These are phyloP conservation scores for Melanotaenia nigrans DNA, from an alignment of 2,797 vertebrate genomes.

Conservation along the genomic window DNA sequence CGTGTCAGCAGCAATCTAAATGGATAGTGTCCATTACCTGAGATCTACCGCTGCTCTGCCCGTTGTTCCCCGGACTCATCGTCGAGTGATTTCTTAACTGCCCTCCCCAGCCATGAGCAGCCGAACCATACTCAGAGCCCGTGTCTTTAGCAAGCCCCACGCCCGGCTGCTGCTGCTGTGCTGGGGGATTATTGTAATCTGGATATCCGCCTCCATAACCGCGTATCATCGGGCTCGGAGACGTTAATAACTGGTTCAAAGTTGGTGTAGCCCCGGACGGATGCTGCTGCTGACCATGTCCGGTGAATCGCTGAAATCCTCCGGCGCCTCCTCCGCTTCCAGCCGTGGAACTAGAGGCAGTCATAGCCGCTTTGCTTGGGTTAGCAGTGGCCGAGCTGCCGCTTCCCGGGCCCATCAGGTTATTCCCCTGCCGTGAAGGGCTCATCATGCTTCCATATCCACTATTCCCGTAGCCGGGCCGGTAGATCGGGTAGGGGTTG, in stretches of 20 bases:
- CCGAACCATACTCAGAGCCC: conserved; percentile 86
- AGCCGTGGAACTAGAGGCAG: conserved; percentile 79
- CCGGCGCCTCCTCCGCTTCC: conserved; percentile 53
- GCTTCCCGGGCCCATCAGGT: conserved; percentile 79
- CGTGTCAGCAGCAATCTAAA: not conserved
- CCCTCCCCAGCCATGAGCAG: conserved; percentile 87
- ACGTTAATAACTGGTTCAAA: conserved; percentile 91
- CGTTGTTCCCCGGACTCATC: conserved; percentile 89
- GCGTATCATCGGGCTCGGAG: conserved; percentile 93
- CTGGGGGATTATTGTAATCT: conserved; percentile 85
- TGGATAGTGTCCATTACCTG: conserved; percentile 82
- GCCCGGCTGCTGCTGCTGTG: conserved; percentile 69
- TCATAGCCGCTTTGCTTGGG: conserved; percentile 83
- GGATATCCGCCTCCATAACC: conserved; percentile 88
- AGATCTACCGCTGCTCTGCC: conserved; percentile 80
- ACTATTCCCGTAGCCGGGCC: conserved; percentile 84
- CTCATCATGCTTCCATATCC: conserved; percentile 89
- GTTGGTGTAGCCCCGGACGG: conserved; percentile 93
- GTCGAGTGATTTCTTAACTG: conserved; percentile 89
- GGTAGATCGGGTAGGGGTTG: conserved; percentile 90
- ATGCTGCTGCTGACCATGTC: conserved; percentile 81
- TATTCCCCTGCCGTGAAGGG: conserved; percentile 85
- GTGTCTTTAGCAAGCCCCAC: conserved; percentile 87
- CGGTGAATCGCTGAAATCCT: conserved; percentile 86
- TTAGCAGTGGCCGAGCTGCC: conserved; percentile 74